phyloP scores from a whole-genome alignment of 2,113 vertebrate genomes.

The Apteryx mantelli region DNA sequence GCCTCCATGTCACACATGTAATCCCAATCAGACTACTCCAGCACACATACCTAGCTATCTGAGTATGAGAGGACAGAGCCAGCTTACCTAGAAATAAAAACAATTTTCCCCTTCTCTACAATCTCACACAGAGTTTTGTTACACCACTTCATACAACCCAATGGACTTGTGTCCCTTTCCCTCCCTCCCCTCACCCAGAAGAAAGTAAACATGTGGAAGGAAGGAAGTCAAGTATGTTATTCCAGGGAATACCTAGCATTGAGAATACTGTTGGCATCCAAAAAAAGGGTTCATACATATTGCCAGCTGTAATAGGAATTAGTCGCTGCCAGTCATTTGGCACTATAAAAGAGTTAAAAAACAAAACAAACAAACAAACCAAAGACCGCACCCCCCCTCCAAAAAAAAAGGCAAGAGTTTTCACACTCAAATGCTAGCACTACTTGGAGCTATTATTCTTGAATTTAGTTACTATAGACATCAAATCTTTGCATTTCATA shows the following conservation, averaged over 20 bases:
- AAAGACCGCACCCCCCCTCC: too few species aligned
- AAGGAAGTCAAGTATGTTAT: not conserved
- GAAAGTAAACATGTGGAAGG: not conserved
- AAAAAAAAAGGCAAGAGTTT: not conserved
- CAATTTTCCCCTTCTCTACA: not conserved
- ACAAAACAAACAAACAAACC: not conserved
- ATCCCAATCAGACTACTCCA: not conserved
- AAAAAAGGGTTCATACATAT: not conserved
- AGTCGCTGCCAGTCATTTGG: not conserved
- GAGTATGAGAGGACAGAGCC: not conserved
- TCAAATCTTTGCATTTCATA: not conserved
- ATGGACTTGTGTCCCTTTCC: not conserved
- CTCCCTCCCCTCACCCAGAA: not conserved
- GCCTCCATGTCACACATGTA: fast-evolving
- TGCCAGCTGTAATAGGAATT: not conserved
- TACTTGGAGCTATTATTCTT: not conserved
- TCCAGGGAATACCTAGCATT: not conserved
- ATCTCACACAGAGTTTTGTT: not conserved
- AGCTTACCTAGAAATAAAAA: not conserved
- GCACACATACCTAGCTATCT: not conserved
- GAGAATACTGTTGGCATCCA: not conserved
- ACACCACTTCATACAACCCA: not conserved
- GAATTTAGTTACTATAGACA: not conserved
- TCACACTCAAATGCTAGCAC: not conserved
- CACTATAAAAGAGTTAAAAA: not conserved